Percentiles rank a stretch among this genome's conserved stretches.
Conservation (phyloP, 1,140 invertebrate species). For the Pectinophora gossypiella region DNA sequence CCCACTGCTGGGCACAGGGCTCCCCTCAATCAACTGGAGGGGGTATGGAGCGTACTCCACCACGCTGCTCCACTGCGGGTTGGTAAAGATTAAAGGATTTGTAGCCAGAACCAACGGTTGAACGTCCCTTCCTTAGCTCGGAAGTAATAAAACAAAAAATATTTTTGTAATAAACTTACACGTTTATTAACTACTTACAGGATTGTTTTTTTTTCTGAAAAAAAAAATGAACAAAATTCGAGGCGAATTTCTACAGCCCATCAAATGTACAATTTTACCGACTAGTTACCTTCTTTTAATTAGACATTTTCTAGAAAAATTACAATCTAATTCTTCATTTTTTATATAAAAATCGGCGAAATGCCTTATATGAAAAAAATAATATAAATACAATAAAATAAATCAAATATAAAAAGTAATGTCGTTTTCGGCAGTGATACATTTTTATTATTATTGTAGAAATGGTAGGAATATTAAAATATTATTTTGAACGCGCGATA, state of each 20-base stretch:
- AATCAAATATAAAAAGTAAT: background rate
- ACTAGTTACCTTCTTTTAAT: constrained; percentile 18
- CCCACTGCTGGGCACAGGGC: too few species aligned
- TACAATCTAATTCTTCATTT: constrained; percentile 28
- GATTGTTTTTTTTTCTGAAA: constrained; percentile 37
- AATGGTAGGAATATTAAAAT: background rate
- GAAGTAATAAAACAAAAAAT: too few species aligned
- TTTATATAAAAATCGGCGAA: constrained; percentile 21
- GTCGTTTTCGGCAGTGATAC: background rate
- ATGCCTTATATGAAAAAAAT: background rate
- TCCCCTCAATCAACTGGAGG: too few species aligned
- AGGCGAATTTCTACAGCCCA: constrained; percentile 46
- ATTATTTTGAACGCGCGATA: background rate
- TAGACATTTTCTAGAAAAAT: constrained; percentile 28
- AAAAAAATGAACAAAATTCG: background rate
- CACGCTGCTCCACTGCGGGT: too few species aligned
- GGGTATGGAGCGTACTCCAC: too few species aligned
- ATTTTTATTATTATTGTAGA: background rate
- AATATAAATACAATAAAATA: background rate
- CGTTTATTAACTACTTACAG: constrained; percentile 63
- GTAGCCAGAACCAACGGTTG: too few species aligned
- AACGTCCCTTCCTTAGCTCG: too few species aligned
- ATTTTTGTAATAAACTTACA: constrained; percentile 58
- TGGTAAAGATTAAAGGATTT: too few species aligned
- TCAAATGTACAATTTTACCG: constrained; percentile 37